Base-by-base conservation (phyloP, 1,140 invertebrate species). In the Cydia splendana region DNA sequence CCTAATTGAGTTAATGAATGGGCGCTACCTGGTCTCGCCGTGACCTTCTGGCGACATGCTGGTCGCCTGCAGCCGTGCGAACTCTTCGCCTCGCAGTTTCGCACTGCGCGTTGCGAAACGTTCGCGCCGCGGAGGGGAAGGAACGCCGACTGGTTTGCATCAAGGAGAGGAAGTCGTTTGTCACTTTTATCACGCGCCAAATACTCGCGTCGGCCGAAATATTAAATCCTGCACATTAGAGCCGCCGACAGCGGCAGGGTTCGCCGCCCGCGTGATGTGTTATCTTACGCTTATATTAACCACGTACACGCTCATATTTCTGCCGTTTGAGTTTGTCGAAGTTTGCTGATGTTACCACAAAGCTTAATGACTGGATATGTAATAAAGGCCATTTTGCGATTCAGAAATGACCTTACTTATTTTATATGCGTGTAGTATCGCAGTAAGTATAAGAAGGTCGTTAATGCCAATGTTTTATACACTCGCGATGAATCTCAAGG, bases 151-250 rank as follows among this genome's bases (percentile, higher is more conserved):
- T 71, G n/a, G 67, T 71, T 71, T 71, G 38, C 67, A 71, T 71
- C 67, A 71, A 71, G 67, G 67, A 71, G 67, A 71, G 67, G 67
- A 71, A 71, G 67, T 71, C 67, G 67, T 71, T 71, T 71, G 67
- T 71, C 67, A 71, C 67, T 71, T 71, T 71, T 71, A 71, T 71
- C 67, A 71, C 67, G 67, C 67, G 67, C 67, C 67, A 71, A 71
- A 71, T 71, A 71, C 67, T 71, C 24, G 67, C 67, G 67, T 18
- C 67, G 30, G 67, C 67, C 34, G 67, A 71, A 45, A 71, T 71
- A 71, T 71, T 71, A 71, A 71, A 71, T 71, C 67, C 5, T 18
- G 38, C 67, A 38, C 30, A 71, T 62, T 62, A 62, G 57, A 62
- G 18, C 0, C 57, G 57, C 57, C 57, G 57, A 62, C 13, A 48